These are phyloP conservation scores for Lathamus discolor DNA, from an alignment of 2,113 vertebrate genomes.

Conservation along the genomic window DNA sequence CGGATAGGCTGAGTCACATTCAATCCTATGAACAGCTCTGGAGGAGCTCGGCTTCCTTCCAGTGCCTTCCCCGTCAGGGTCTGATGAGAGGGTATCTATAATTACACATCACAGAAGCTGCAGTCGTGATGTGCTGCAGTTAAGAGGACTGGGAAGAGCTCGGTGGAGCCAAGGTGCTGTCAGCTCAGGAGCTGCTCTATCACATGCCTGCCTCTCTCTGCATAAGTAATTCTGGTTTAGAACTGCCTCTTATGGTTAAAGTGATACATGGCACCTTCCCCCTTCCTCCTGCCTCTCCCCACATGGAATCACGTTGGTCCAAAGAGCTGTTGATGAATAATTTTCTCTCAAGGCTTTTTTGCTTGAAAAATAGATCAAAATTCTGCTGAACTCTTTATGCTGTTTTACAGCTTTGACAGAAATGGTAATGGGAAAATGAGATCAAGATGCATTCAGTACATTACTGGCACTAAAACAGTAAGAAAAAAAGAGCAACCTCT, in stretches of 20 bases:
- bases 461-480: neutral
- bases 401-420: constrained; percentile 28
- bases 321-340: neutral
- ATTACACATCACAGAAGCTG: neutral
- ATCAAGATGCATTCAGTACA: constrained; percentile 2
- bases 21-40: neutral
- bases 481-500: neutral
- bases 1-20: neutral
- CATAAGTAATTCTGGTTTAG: constrained; percentile 25
- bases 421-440: constrained; percentile 15
- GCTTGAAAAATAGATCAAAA: constrained; percentile 47
- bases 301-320: neutral
- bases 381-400: neutral
- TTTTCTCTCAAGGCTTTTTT: constrained; percentile 7
- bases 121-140: neutral
- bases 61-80: neutral
- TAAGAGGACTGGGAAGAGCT: neutral
- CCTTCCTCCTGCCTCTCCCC: neutral
- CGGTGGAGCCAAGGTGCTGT: neutral
- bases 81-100: neutral
- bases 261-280: neutral
- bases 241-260: neutral
- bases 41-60: neutral
- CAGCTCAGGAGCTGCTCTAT: neutral
- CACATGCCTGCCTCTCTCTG: neutral